Evolutionary conservation across 2,888 invertebrate genomes (phyloP).

Genomic region (Cryptophagus acutangulus): DNA sequence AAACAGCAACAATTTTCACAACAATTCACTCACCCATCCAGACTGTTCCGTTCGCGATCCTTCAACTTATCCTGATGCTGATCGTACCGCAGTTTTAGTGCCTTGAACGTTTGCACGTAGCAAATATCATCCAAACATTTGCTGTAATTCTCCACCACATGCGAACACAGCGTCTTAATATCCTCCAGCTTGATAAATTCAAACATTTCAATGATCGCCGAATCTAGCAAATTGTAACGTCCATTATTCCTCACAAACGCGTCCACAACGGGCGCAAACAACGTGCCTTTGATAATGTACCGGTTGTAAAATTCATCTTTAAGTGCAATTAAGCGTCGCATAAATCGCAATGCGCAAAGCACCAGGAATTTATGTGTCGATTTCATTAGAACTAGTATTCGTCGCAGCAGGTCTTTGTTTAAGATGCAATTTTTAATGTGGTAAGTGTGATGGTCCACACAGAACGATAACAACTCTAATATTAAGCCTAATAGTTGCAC

Average conservation of each 20-base stretch:
- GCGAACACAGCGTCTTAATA: conserved; percentile 82
- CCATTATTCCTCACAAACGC: conserved; percentile 95
- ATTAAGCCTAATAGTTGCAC: conserved; percentile 93
- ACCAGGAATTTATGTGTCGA: conserved; percentile 97
- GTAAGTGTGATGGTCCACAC: conserved; percentile 98
- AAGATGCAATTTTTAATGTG: conserved; percentile 98
- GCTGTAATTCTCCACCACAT: conserved; percentile 95
- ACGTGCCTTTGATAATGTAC: conserved; percentile 89
- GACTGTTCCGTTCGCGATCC: conserved; percentile 73
- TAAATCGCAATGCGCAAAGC: conserved; percentile 90
- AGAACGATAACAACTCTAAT: conserved; percentile 93
- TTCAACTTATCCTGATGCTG: conserved; percentile 88
- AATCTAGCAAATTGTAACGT: conserved; percentile 97
- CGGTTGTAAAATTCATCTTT: conserved; percentile 99
- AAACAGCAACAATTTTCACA: not conserved
- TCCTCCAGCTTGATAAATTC: conserved; percentile 96
- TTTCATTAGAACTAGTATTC: conserved; percentile 93
- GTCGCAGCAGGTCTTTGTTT: conserved; percentile 91
- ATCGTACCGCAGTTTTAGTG: conserved; percentile 82
- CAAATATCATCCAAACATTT: conserved; percentile 90
- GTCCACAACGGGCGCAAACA: conserved; percentile 94
- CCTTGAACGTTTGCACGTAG: conserved; percentile 98
- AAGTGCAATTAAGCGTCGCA: conserved; percentile 93
- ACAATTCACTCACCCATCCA: conserved; percentile 47
- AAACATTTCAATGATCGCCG: conserved; percentile 98